Evolutionary conservation across 2,797 vertebrate genomes (phyloP).

Genomic region (Poeciliopsis infans): DNA sequence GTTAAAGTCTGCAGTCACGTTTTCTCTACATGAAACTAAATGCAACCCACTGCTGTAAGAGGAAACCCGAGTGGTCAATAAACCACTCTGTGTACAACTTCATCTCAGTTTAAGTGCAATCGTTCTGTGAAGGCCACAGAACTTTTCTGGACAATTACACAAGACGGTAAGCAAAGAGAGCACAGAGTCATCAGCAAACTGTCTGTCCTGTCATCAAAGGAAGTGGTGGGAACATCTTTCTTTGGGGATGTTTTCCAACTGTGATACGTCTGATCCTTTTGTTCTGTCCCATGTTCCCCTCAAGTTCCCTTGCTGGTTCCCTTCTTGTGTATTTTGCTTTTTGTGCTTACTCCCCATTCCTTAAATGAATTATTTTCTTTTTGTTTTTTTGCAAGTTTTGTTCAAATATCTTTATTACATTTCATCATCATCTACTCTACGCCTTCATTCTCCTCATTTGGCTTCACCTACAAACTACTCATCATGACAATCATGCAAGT

Average conservation of each 20-base stretch:
- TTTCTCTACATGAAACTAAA: not conserved
- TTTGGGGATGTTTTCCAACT: constrained; percentile 25
- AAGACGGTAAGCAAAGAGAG: not conserved
- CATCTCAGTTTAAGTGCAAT: not conserved
- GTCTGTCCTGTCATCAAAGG: not conserved
- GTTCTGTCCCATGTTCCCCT: too few relatives aligned
- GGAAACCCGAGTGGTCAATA: not conserved
- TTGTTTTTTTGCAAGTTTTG: too few relatives aligned
- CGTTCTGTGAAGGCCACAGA: not conserved
- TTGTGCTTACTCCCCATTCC: too few relatives aligned
- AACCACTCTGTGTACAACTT: not conserved
- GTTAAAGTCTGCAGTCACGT: not conserved
- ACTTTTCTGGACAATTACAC: not conserved
- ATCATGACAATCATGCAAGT: not conserved
- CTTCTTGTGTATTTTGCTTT: too few relatives aligned
- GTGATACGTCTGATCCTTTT: constrained; percentile 5
- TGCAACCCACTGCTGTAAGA: not conserved
- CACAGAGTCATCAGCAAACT: not conserved
- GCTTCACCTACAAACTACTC: too few relatives aligned
- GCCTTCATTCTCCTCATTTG: too few relatives aligned
- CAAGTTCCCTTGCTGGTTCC: too few relatives aligned
- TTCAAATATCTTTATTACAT: too few relatives aligned
- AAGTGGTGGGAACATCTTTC: not conserved
- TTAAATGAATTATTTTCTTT: too few relatives aligned
- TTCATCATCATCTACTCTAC: too few relatives aligned